Percentiles rank a stretch among this genome's conserved stretches.
Evolutionary conservation across 92 coral and sea anemone species (phyloP).

Genomic region (Actinostola sp.): DNA sequence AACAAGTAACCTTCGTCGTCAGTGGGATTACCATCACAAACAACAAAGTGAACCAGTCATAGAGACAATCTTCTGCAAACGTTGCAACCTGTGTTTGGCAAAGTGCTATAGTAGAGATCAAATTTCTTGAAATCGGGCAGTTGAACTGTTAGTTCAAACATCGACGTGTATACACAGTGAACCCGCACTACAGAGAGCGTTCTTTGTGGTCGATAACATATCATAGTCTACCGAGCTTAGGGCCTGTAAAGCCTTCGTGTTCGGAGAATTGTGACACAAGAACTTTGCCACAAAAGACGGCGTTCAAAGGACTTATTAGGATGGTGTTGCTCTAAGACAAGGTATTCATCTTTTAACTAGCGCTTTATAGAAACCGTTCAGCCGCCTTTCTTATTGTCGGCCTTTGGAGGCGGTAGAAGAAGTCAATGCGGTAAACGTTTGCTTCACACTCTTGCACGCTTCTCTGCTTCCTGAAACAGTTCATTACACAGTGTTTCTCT

Average conservation of each 20-base stretch:
- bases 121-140: conserved; percentile 87
- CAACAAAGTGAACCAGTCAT: conserved; percentile 62
- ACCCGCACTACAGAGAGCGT: conserved; percentile 10
- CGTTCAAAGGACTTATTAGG: conserved; percentile 22
- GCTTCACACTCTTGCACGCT: conserved; percentile 52
- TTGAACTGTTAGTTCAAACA: conserved; percentile 83
- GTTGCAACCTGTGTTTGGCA: conserved; percentile 88
- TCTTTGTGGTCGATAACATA: conserved; percentile 12
- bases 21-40: conserved; percentile 39
- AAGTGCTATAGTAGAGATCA: conserved; percentile 74
- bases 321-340: conserved; percentile 23
- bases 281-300: conserved; percentile 11
- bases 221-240: too few species aligned
- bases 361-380: conserved; percentile 10
- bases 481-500: conserved; percentile 22
- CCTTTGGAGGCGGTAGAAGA: conserved; percentile 14
- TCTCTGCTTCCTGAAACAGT: conserved; percentile 17
- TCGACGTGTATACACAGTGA: conserved; percentile 69
- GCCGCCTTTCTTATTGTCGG: conserved; percentile 46
- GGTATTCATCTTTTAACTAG: conserved; percentile 37
- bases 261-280: neutral
- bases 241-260: too few species aligned
- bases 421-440: conserved; percentile 45
- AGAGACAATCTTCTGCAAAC: conserved; percentile 81
- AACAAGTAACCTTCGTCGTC: conserved; percentile 23